Evolutionary conservation across 1,140 invertebrate species (phyloP).

Genomic region (Tribolium madens): DNA sequence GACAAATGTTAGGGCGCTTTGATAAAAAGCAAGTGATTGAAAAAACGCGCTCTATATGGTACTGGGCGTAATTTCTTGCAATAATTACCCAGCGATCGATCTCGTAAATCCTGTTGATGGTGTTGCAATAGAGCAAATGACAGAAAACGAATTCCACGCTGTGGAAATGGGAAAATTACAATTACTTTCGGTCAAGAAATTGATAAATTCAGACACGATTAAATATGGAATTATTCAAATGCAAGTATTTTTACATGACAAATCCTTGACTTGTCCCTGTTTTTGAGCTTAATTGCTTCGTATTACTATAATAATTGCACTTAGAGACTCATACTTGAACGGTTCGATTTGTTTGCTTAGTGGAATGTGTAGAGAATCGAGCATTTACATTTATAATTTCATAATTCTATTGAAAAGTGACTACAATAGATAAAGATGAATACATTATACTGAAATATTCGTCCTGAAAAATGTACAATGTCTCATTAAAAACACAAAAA

Average conservation of each 20-base stretch:
- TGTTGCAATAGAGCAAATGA: slow-evolving; percentile 32
- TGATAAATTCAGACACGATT: background rate
- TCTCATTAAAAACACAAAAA: slow-evolving; percentile 4
- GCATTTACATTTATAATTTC: slow-evolving; percentile 15
- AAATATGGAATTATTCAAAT: slow-evolving; percentile 31
- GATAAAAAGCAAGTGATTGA: background rate
- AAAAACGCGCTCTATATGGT: slow-evolving; percentile 18
- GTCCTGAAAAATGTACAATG: background rate
- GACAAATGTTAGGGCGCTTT: slow-evolving; percentile 1
- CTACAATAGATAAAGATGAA: slow-evolving; percentile 3
- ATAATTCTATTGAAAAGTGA: slow-evolving; percentile 20
- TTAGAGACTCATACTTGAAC: slow-evolving; percentile 16
- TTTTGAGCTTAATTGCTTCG: slow-evolving; percentile 20
- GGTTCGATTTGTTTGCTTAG: slow-evolving; percentile 34
- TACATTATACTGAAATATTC: background rate
- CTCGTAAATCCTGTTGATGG: slow-evolving; percentile 30
- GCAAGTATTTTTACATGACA: slow-evolving; percentile 27
- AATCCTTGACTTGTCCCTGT: slow-evolving; percentile 33
- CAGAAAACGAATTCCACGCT: slow-evolving; percentile 23
- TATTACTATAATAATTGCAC: slow-evolving; percentile 35
- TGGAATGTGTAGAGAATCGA: slow-evolving; percentile 11
- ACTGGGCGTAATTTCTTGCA: slow-evolving; percentile 22
- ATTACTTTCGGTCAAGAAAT: background rate
- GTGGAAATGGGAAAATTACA: background rate
- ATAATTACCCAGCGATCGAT: slow-evolving; percentile 25